Evolutionary conservation across 2,797 vertebrate species (phyloP).

Genomic region (Aphelocoma californica): DNA sequence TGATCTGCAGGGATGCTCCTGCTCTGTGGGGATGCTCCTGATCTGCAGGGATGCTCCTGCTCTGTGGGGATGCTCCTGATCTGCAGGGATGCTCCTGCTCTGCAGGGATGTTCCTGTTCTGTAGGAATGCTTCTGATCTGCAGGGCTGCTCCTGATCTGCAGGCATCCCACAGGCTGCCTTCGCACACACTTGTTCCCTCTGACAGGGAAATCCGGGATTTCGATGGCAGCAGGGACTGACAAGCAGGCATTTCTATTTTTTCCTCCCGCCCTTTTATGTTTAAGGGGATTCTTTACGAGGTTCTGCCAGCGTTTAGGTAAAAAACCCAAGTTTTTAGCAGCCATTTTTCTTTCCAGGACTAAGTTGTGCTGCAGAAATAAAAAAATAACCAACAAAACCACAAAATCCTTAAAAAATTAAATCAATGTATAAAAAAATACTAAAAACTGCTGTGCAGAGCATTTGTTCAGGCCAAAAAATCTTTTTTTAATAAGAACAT

Average conservation of each 20-base stretch:
- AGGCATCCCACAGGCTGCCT: background rate
- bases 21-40: no score
- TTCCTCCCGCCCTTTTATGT: background rate
- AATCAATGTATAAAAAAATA: background rate
- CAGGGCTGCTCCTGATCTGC: background rate
- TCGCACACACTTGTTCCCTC: background rate
- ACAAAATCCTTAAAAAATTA: background rate
- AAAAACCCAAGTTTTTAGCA: background rate
- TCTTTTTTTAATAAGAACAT: background rate
- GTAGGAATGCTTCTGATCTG: no score
- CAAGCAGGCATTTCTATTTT: background rate
- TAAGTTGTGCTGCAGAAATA: background rate
- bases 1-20: no score
- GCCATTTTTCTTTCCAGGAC: background rate
- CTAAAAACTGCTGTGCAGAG: rapidly evolving
- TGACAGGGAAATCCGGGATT: background rate
- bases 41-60: no score
- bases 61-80: no score
- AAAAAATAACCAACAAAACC: background rate
- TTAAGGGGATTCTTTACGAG: background rate
- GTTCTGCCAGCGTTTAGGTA: background rate
- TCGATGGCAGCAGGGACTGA: background rate
- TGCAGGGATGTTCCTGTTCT: no score
- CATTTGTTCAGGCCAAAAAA: background rate
- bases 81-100: background rate